Base-by-base conservation (phyloP, 92 coral and sea anemone genomes). In the Metridium senile region DNA sequence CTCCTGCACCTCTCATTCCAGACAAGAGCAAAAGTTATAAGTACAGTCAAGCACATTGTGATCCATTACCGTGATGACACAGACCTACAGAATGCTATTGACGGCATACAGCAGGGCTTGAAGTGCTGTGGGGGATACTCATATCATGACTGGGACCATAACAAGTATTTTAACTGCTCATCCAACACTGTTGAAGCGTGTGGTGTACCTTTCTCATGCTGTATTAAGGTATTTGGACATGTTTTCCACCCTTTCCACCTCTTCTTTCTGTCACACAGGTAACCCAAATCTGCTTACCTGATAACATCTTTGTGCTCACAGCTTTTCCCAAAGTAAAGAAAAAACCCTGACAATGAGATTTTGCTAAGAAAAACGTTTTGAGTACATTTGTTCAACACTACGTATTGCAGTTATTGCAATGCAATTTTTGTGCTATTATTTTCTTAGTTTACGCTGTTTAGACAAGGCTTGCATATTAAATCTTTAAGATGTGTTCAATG, bases 191-290 rank as follows among this genome's bases (percentile, higher is more conserved):
- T 94, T 1, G 88, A 91, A 82, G 89, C 98, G n/a, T 94, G 98
- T 86, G 98, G 98, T 16, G 98, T 91, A 18, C 98, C 98, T 2
- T 89, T 63, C 79, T 94, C 98, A n/a, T 94, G 97, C 62, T 94
- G 98, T 30, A 80, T 62, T 13, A 70, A 70, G 80, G 98, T 94
- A 28, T 9, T 45, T 19, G 39, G 53, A 69, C 26, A 30, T 34
- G 27, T 30, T 30, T n/a, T n/a, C n/a, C n/a, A n/a, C n/a, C n/a
- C n/a, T n/a, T n/a, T n/a, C n/a, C n/a, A n/a, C n/a, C n/a, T n/a
- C n/a, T n/a, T n/a, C n/a, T n/a, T n/a, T n/a, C n/a, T n/a, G n/a
- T n/a, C n/a, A n/a, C n/a, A n/a, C n/a, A n/a, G n/a, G n/a, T n/a
- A n/a, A n/a, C n/a, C n/a, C n/a, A n/a, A n/a, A n/a, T n/a, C n/a